These are phyloP conservation scores for Crepidodera aurea DNA, from an alignment of 2,888 invertebrate genomes.

Conservation along the genomic window DNA sequence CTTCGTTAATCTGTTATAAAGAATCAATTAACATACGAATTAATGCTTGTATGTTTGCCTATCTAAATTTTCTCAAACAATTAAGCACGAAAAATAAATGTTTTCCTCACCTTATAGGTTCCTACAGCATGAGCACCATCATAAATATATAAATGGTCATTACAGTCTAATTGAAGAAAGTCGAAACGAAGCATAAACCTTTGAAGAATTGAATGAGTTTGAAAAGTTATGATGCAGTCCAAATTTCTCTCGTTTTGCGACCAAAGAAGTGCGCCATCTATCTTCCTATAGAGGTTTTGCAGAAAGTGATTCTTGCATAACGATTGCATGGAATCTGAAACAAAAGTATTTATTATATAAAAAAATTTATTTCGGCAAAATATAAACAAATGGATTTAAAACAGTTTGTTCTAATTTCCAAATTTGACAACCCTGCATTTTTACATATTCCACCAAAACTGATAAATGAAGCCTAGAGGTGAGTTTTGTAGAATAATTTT, in stretches of 20 bases:
- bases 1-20: background rate
- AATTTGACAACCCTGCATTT: no score
- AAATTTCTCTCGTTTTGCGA: slow-evolving; percentile 90
- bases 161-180: slow-evolving; percentile 90
- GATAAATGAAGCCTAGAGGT: no score
- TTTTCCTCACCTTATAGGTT: slow-evolving; percentile 77
- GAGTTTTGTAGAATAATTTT: no score
- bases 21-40: no score
- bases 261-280: slow-evolving; percentile 89
- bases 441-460: no score
- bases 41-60: no score
- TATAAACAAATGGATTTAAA: no score
- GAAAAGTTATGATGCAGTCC: slow-evolving; percentile 92
- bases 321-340: slow-evolving; percentile 87
- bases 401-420: no score
- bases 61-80: no score
- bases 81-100: no score
- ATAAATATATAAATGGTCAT: slow-evolving; percentile 91
- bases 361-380: no score
- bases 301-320: slow-evolving; percentile 90
- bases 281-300: slow-evolving; percentile 87
- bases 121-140: slow-evolving; percentile 92
- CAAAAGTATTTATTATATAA: no score
- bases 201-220: slow-evolving; percentile 93
- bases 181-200: slow-evolving; percentile 95